phyloP scores from a whole-genome alignment of 1,140 invertebrate genomes.

The Euura lappo region DNA sequence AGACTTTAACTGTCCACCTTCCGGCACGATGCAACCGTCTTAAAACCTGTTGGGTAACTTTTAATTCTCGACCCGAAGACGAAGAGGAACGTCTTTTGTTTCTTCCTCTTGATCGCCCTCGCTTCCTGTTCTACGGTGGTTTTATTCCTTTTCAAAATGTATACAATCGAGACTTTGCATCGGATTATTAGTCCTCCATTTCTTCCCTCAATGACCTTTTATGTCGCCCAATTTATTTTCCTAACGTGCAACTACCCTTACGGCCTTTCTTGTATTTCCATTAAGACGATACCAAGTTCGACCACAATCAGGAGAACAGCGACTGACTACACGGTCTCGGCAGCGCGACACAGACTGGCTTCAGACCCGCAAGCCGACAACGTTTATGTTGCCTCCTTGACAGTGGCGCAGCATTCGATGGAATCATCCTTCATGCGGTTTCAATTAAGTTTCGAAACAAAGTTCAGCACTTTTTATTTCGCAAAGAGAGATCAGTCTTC shows the following conservation, averaged over 20 bases:
- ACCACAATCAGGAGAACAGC: not conserved
- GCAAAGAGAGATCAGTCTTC: no score
- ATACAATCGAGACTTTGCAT: not conserved
- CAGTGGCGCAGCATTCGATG: constrained; percentile 4
- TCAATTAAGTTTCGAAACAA: no score
- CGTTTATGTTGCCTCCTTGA: constrained; percentile 2
- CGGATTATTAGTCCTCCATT: not conserved
- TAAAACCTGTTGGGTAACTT: constrained; percentile 42
- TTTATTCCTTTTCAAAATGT: not conserved
- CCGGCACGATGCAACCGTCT: constrained; percentile 21
- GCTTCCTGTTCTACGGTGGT: not conserved
- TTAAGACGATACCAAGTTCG: not conserved
- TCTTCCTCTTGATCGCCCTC: not conserved
- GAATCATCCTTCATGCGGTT: not conserved
- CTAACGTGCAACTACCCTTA: not conserved
- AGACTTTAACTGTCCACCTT: constrained; percentile 28
- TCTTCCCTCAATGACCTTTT: not conserved
- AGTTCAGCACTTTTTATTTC: no score
- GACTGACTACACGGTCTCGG: not conserved
- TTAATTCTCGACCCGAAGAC: not conserved
- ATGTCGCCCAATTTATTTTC: not conserved
- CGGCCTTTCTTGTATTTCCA: not conserved
- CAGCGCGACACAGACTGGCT: constrained; percentile 3
- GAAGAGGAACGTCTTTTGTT: not conserved
- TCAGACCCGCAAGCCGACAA: not conserved